These are phyloP conservation scores for Blomia tropicalis DNA, from an alignment of 2,888 invertebrate genomes.

Conservation along the genomic window DNA sequence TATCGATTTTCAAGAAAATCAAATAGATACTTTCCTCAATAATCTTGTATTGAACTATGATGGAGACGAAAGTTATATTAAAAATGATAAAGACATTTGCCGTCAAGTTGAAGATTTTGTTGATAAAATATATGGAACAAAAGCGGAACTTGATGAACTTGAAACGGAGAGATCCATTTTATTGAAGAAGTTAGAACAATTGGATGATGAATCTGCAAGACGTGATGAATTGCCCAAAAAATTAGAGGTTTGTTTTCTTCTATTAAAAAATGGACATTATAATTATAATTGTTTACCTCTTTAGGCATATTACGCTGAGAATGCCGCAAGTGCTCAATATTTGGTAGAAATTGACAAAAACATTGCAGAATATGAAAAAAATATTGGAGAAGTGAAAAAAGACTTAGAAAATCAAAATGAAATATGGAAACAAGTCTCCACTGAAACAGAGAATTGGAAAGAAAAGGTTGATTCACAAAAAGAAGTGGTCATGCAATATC, in stretches of 20 bases:
- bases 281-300: background rate
- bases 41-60: background rate
- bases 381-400: background rate
- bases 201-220: slow-evolving; percentile 9
- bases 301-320: background rate
- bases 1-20: background rate
- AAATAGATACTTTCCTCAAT: background rate
- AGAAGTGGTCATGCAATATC: background rate
- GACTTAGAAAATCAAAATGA: slow-evolving; percentile 14
- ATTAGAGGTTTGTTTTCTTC: background rate
- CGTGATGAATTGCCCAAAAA: slow-evolving; percentile 4
- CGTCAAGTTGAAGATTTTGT: background rate
- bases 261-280: background rate
- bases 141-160: slow-evolving; percentile 13
- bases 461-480: background rate
- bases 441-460: background rate
- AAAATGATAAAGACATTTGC: background rate
- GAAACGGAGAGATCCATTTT: background rate
- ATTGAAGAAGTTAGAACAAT: background rate
- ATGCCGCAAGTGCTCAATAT: background rate
- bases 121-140: slow-evolving; percentile 12
- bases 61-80: slow-evolving; percentile 3
- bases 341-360: background rate
- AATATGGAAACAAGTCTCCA: background rate
- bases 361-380: background rate